A percentile compares a stretch with the other conserved stretches of the same genome.
Conservation (phyloP, 2,797 vertebrate genomes). For the Champsocephalus esox region DNA sequence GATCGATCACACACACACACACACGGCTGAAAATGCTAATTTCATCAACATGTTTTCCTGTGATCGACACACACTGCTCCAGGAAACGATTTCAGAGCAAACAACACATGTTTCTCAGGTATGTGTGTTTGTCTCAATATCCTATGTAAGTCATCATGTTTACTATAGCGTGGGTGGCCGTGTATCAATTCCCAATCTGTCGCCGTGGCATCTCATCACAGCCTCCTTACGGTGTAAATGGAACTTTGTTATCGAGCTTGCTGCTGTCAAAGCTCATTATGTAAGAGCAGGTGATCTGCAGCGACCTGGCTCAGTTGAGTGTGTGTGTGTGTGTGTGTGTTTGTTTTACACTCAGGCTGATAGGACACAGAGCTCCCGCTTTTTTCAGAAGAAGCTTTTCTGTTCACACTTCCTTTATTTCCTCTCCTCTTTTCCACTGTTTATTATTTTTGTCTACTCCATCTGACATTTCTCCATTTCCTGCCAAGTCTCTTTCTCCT, state of each 20-base stretch:
- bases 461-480: slow-evolving; percentile 12
- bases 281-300: slow-evolving; percentile 53
- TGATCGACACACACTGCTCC: slow-evolving; percentile 21
- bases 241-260: slow-evolving; percentile 45
- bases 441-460: slow-evolving; percentile 26
- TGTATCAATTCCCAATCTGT: slow-evolving; percentile 51
- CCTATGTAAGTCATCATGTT: slow-evolving; percentile 30
- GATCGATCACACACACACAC: slow-evolving; percentile 49
- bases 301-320: slow-evolving; percentile 34
- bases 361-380: slow-evolving; percentile 13
- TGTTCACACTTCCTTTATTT: not conserved
- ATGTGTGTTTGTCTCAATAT: slow-evolving; percentile 9
- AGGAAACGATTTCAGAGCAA: slow-evolving; percentile 30
- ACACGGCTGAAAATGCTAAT: slow-evolving; percentile 36
- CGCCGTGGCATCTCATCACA: slow-evolving; percentile 34
- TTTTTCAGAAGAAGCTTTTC: slow-evolving; percentile 13
- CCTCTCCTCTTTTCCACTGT: slow-evolving; percentile 10
- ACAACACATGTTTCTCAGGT: slow-evolving; percentile 1
- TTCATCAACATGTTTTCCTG: slow-evolving; percentile 57
- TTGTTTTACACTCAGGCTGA: slow-evolving; percentile 28
- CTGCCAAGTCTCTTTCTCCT: slow-evolving; percentile 16
- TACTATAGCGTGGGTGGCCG: slow-evolving; percentile 22
- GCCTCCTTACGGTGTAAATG: slow-evolving; percentile 54
- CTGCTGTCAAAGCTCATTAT: slow-evolving; percentile 61
- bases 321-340: slow-evolving; percentile 20